A percentile compares a stretch with the other conserved stretches of the same genome.
Conservation (phyloP, 1,140 invertebrate genomes). For the Zelostemma sp. region DNA sequence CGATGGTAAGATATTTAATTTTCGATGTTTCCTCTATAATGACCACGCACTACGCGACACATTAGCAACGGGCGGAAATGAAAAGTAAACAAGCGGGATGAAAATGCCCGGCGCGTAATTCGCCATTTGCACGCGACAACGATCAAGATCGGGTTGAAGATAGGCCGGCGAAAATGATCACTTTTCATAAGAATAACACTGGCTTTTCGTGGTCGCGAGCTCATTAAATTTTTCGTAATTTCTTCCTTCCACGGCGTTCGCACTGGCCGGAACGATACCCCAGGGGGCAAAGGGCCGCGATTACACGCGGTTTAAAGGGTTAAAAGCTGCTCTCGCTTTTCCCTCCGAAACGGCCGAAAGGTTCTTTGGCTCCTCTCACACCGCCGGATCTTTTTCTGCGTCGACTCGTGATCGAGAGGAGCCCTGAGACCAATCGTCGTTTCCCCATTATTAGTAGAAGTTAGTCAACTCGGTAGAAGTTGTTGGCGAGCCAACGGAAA, state of each 20-base stretch:
- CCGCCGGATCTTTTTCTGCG: slow-evolving; percentile 2
- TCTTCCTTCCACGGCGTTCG: slow-evolving; percentile 55
- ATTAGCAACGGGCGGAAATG: too few species aligned
- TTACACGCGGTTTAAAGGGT: slow-evolving; percentile 59
- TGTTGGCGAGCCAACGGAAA: background rate
- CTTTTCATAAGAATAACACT: slow-evolving; percentile 28
- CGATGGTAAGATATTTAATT: too few species aligned
- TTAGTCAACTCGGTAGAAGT: slow-evolving; percentile 52
- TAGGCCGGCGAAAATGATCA: slow-evolving; percentile 37
- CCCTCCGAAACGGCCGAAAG: slow-evolving; percentile 1
- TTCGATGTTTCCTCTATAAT: too few species aligned
- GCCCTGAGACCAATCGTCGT: slow-evolving; percentile 62
- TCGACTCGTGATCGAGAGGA: slow-evolving; percentile 11
- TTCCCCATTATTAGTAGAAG: slow-evolving; percentile 65
- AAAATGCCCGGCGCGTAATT: too few species aligned
- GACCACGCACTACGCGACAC: too few species aligned
- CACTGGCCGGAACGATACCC: slow-evolving; percentile 50
- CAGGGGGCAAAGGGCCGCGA: slow-evolving; percentile 52
- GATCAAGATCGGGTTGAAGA: slow-evolving; percentile 37
- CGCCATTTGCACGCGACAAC: slow-evolving; percentile 32
- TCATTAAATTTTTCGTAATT: slow-evolving; percentile 69
- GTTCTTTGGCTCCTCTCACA: slow-evolving; percentile 1
- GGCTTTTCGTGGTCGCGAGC: slow-evolving; percentile 48
- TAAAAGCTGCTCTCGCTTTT: slow-evolving; percentile 32
- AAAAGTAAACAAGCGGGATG: too few species aligned